These are phyloP conservation scores for Ericerus pela DNA, from an alignment of 1,140 invertebrate species.

Conservation along the genomic window DNA sequence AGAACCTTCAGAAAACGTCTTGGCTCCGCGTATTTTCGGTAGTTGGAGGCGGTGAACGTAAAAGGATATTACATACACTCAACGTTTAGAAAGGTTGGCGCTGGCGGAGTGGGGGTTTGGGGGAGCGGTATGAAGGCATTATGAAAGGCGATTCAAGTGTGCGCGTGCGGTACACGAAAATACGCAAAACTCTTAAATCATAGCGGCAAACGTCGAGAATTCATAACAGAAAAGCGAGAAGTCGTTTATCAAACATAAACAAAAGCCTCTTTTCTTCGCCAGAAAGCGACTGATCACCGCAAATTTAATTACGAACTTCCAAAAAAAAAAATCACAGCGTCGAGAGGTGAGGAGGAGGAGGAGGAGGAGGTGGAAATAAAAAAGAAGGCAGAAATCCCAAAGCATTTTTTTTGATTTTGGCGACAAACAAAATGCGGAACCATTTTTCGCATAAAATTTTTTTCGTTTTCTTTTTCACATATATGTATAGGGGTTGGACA, in stretches of 20 bases:
- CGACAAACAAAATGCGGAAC: too few relatives aligned
- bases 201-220: conserved; percentile 1
- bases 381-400: too few relatives aligned
- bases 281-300: conserved; percentile 9
- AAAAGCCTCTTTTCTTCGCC: conserved; percentile 7
- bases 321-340: background rate
- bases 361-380: background rate
- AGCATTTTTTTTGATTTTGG: too few relatives aligned
- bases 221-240: conserved; percentile 5
- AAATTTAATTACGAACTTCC: conserved; percentile 7
- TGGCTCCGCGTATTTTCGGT: conserved; percentile 7
- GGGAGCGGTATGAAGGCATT: too few relatives aligned
- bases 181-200: conserved; percentile 8
- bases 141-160: background rate
- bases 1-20: conserved; percentile 9
- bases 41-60: too few relatives aligned
- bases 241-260: conserved; percentile 10
- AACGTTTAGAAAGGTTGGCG: too few relatives aligned
- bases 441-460: too few relatives aligned
- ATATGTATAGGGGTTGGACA: too few relatives aligned
- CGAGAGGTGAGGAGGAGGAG: background rate
- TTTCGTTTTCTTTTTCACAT: too few relatives aligned
- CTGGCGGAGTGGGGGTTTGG: too few relatives aligned
- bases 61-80: conserved; percentile 9
- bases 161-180: background rate